Base-by-base conservation (phyloP, 2,888 invertebrate species). In the Cerastoderma edule region DNA sequence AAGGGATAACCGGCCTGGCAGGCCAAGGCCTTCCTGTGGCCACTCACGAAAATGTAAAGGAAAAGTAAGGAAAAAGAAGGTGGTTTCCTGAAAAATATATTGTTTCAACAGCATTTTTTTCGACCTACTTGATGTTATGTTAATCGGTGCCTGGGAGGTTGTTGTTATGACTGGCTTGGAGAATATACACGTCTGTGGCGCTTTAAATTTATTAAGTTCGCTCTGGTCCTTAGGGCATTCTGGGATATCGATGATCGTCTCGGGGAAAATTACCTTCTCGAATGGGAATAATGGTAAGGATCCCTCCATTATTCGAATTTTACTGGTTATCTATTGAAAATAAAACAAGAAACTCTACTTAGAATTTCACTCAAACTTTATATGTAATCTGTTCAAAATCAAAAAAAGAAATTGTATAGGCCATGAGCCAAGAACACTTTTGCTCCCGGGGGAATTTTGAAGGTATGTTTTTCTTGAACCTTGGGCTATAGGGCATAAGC, bases 181-280 rank as follows among this genome's bases (percentile, higher is more conserved):
- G 22, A 56, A 35, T 19, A 19, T 54, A n/a, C 67, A 67, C 8
- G 22, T 56, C 3, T 32, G 10, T 35, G 56, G 46, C 0, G 48
- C 48, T 32, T 32, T 30, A 8, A 66, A 32, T 28, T 46, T 27
- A 2, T 54, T 22, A 6, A 39, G 39, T 5, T 50, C 10, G n/a
- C 35, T 54, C n/a, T 24, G 27, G 16, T 48, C 35, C 8, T 35
- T 24, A 0, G 35, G 33, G 44, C 79, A 79, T 5, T 69, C 63
- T 46, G 69, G 66, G 13, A 79, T 63, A 56, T 75, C 75, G n/a
- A 79, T 79, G 28, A 66, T 54, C 2, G 75, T 79, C 24, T 72
- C 69, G 2, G 79, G 79, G 24, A 79, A 72, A 5, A 79, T 64
- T 19, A 33, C 46, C 63, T 63, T 54, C 16, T 46, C 30, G n/a